These are phyloP conservation scores for Dreissena polymorpha DNA, from an alignment of 1,140 invertebrate species.

Conservation along the genomic window DNA sequence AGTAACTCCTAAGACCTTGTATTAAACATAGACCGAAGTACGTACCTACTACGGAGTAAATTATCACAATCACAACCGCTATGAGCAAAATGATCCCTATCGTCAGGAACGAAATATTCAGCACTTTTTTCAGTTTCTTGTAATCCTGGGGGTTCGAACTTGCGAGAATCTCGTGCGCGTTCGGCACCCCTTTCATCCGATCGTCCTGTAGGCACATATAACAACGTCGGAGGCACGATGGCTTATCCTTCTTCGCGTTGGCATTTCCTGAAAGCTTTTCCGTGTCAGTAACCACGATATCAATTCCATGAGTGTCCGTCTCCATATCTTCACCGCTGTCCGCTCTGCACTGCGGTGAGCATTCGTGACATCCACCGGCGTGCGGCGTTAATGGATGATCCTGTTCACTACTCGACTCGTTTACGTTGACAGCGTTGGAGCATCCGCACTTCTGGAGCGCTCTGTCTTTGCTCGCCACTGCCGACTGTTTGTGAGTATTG, in stretches of 20 bases:
- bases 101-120: constrained; percentile 44
- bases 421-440: too few species aligned
- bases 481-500: too few species aligned
- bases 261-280: not conserved
- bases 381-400: constrained; percentile 3
- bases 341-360: not conserved
- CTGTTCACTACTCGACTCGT: not conserved
- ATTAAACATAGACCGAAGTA: too few species aligned
- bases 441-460: too few species aligned
- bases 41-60: constrained; percentile 45
- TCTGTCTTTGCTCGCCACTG: too few species aligned
- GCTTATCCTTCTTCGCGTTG: constrained; percentile 26
- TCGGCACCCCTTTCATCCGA: constrained; percentile 45
- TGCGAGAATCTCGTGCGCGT: constrained; percentile 33
- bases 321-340: not conserved
- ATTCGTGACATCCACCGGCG: constrained; percentile 3
- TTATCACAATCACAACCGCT: constrained; percentile 47
- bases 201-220: constrained; percentile 40
- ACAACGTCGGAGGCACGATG: constrained; percentile 32
- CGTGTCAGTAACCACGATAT: constrained; percentile 48
- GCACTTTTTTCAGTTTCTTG: constrained; percentile 42
- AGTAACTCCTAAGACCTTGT: too few species aligned
- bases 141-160: constrained; percentile 43
- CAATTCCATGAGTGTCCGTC: constrained; percentile 45
- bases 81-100: constrained; percentile 47